Percentiles rank a stretch among this genome's conserved stretches.
Conservation (phyloP, 1,140 invertebrate species). For the Apocrypta bakeri region DNA sequence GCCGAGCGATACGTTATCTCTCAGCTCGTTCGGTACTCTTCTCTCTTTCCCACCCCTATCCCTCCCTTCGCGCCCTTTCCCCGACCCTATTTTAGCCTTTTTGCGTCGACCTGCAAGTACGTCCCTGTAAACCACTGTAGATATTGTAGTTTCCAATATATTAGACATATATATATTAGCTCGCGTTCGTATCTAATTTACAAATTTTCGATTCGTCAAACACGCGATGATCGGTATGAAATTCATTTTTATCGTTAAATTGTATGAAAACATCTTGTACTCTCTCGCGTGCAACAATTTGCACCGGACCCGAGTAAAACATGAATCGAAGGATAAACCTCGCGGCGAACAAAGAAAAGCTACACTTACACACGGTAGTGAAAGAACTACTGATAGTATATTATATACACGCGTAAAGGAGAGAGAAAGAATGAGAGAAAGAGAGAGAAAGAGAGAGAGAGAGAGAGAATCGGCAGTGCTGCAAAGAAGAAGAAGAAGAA, state of each 20-base stretch:
- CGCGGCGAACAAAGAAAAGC: conserved; percentile 50
- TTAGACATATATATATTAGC: too few species aligned
- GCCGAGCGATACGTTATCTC: conserved; percentile 58
- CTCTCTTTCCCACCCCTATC: background rate
- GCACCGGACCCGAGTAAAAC: background rate
- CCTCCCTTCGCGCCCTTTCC: conserved; percentile 49
- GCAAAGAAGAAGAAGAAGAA: conserved; percentile 7
- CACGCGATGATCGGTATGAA: too few species aligned
- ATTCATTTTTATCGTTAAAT: background rate
- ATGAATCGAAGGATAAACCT: conserved; percentile 8
- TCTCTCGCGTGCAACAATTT: background rate
- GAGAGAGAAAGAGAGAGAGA: too few species aligned
- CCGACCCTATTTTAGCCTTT: background rate
- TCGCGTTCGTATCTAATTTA: too few species aligned
- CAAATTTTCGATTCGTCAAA: background rate
- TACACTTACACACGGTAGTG: background rate
- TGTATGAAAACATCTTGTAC: background rate
- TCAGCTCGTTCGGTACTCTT: conserved; percentile 56
- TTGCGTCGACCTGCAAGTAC: too few species aligned
- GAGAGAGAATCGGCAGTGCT: background rate
- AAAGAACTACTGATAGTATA: conserved; percentile 30
- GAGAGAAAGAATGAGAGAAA: too few species aligned
- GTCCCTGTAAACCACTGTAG: too few species aligned
- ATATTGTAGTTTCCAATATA: too few species aligned
- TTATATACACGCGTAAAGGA: conserved; percentile 52